phyloP scores from a whole-genome alignment of 2,888 invertebrate species.

The Cephus spinipes region DNA sequence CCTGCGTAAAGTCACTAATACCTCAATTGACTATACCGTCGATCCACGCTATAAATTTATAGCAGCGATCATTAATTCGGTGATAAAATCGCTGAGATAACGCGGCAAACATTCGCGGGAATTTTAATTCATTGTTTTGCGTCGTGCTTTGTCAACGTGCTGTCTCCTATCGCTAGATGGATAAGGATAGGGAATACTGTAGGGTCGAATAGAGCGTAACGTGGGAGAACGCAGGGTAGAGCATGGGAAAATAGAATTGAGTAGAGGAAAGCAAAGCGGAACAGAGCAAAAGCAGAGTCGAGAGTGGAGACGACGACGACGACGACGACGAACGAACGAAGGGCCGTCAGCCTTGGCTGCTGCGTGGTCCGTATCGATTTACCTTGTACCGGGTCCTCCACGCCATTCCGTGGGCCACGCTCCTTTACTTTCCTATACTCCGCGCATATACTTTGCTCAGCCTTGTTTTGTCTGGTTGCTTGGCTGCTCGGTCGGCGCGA shows the following conservation, averaged over 20 bases:
- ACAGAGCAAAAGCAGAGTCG: constrained; percentile 4
- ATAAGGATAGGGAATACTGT: background rate
- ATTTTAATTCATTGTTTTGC: background rate
- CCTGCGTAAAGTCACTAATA: background rate
- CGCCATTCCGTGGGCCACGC: background rate
- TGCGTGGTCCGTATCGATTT: constrained; percentile 50
- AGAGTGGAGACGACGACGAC: constrained; percentile 1
- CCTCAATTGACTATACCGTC: background rate
- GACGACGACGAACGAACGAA: constrained; percentile 17
- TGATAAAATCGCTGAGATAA: background rate
- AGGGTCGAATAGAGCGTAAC: background rate
- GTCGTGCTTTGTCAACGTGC: background rate
- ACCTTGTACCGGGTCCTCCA: constrained; percentile 34
- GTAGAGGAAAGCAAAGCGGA: background rate
- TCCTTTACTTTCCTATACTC: background rate
- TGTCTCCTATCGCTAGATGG: background rate
- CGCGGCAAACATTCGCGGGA: background rate
- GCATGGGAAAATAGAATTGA: background rate
- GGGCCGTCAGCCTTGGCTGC: constrained; percentile 40
- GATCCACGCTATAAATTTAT: background rate
- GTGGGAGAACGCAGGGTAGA: background rate
- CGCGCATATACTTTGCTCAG: background rate
- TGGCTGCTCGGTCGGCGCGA: background rate
- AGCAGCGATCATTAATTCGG: background rate
- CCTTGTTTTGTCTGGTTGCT: background rate